Percentiles rank a stretch among this genome's conserved stretches.
Evolutionary conservation across 2,888 invertebrate species (phyloP).

Genomic region (Ashinkailepas kermadecensis): DNA sequence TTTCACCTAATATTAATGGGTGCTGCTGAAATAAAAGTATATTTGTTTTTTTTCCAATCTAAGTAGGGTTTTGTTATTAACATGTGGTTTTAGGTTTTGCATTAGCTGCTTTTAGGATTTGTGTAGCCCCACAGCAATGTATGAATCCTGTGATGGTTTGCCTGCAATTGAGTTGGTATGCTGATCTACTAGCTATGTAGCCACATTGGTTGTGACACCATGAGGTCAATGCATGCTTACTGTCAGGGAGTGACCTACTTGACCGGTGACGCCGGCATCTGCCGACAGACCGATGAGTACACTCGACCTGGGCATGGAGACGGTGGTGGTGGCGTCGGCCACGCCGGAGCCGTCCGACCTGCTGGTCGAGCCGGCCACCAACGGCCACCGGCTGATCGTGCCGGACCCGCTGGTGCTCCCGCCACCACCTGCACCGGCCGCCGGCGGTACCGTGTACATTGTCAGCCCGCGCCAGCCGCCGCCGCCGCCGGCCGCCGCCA

Average conservation of each 20-base stretch:
- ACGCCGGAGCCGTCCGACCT: not conserved
- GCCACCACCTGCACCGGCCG: not conserved
- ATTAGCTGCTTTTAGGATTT: not conserved
- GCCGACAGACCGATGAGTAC: not conserved
- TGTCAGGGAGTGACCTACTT: too few species aligned
- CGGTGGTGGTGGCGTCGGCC: slow-evolving; percentile 13
- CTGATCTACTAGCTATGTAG: too few species aligned
- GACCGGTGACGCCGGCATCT: too few species aligned
- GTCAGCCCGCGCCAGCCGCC: not conserved
- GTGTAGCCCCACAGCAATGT: not conserved
- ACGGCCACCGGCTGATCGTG: not conserved
- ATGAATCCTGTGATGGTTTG: too few species aligned
- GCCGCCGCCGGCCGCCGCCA: not conserved
- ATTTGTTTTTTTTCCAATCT: too few species aligned
- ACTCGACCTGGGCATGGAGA: slow-evolving; percentile 11
- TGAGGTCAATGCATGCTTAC: too few species aligned
- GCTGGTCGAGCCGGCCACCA: not conserved
- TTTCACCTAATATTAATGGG: too few species aligned
- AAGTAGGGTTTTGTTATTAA: too few species aligned
- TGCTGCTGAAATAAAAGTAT: too few species aligned
- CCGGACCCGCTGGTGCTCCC: not conserved
- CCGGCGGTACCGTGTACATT: not conserved
- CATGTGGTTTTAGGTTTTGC: too few species aligned
- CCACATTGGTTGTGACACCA: too few species aligned
- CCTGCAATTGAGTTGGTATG: too few species aligned